Conservation (phyloP, 2,888 invertebrate species). For the Noctua pronuba region DNA sequence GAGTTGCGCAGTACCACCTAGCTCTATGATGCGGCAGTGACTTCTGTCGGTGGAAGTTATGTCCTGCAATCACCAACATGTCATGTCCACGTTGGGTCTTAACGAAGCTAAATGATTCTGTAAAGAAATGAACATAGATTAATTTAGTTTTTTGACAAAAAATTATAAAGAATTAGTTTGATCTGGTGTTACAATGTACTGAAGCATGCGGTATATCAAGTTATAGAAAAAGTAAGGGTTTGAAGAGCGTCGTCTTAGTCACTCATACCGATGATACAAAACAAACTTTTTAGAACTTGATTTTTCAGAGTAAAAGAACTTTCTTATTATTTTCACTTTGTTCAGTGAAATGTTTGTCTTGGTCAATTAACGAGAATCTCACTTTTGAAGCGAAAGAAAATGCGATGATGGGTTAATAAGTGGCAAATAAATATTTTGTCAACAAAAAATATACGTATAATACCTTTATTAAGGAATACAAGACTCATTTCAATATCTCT, state of each 20-base stretch:
- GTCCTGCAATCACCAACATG: conserved; percentile 33
- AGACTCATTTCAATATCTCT: background rate
- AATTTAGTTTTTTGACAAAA: background rate
- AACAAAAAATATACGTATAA: background rate
- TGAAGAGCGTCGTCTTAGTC: background rate
- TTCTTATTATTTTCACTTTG: background rate
- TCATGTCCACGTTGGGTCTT: conserved; percentile 20
- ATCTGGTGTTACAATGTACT: background rate
- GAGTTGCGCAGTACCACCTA: background rate
- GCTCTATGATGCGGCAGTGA: background rate
- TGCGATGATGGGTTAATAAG: background rate
- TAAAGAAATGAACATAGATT: background rate
- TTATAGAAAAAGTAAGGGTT: background rate
- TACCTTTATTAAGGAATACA: background rate
- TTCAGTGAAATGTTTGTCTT: background rate
- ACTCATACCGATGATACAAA: background rate
- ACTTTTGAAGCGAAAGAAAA: background rate
- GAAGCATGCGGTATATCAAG: no score
- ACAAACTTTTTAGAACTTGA: background rate
- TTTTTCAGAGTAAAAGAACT: background rate
- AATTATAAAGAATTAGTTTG: background rate
- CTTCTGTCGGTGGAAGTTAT: conserved; percentile 24
- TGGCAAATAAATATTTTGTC: background rate
- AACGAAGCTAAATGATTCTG: conserved; percentile 20
- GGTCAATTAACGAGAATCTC: background rate